Base-by-base conservation (phyloP, 2,888 invertebrate genomes). In the Cerceris rybyensis region DNA sequence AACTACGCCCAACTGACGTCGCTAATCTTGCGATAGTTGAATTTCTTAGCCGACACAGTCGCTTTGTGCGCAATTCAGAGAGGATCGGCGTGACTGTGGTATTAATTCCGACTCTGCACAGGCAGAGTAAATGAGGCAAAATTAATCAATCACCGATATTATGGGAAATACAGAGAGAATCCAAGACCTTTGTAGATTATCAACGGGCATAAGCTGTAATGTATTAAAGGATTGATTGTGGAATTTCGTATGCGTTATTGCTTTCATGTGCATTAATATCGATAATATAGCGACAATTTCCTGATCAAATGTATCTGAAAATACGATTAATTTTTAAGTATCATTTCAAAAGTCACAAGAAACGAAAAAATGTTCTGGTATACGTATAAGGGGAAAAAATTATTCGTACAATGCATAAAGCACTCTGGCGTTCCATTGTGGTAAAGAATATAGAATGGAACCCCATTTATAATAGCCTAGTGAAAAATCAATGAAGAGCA, bases 401-500 rank as follows among this genome's bases (percentile, higher is more conserved):
- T 46, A 39, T 60, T 59, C 72, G 52, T 17, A 58, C 14, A 42
- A 39, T 39, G 14, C 28, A 73, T 42, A 46, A 55, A 50, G 49
- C 57, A 60, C 39, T 64, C 58, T 16, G 64, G 39, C 64, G 50
- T 57, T 46, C 28, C 16, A 46, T 16, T 13, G 46, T 46, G 11
- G 9, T 6, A 46, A 46, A 46, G 46, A 46, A 46, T 46, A 46
- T 46, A 16, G 54, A 69, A 61, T 63, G 49, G 46, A 58, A 42
- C 52, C 6, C 28, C 46, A 57, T 58, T 46, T 11, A 49, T 50
- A 14, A 43, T 39, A 65, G 54, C 14, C 8, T 55, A 75, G 75
- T 50, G 75, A 75, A 61, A 57, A 75, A 75, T 75, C 75, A 75
- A 75, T 75, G 55, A 54, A 60, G 17, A 16, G 28, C 60, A 43